Evolutionary conservation across 2,888 invertebrate species (phyloP), one percentile per base, ranked within the genome.

Genomic region (Ferdinandea cuprea): DNA sequence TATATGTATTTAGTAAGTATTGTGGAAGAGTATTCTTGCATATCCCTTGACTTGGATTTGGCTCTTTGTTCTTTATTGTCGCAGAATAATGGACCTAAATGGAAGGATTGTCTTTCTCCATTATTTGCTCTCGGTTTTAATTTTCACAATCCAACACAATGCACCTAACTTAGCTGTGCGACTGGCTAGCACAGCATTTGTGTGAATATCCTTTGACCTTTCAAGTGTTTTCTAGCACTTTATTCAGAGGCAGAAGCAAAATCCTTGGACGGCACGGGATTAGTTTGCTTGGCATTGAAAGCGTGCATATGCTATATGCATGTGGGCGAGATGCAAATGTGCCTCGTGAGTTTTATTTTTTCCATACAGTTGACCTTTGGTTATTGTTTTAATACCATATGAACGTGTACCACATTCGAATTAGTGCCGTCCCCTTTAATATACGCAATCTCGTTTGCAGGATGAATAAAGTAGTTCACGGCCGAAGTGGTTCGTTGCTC

Each of bases 401-500:
- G 50, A 50, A 58, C 58, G 44, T 78, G 78, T 66, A 52, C 54
- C 58, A 73, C 66, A 68, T 54, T 46, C 32, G 40, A 40, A 73
- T 79, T 79, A 59, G 58, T 61, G 25, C n/a, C 32, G 42, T 71
- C 9, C 40, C n/a, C 58, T 56, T n/a, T 48, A 50, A 37, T 59
- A 32, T 37, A 72, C 72, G 50, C 65, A 72, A 66, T 59, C 66
- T 66, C 37, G 59, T 73, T 66, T 66, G 42, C 40, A 72, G 48
- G 58, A 59, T 50, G 30, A 54, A 59, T 50, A 73, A 80, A 68
- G 61, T 74, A 80, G 79, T 80, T 80, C 79, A 80, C 48, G 79
- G 74, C 37, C 74, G 74, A 50, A 69, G 63, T 80, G 74, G 68
- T 79, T 79, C 73, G 79, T 73, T 79, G 66, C 73, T 66, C 73